Evolutionary conservation across 1,140 invertebrate genomes (phyloP).

Genomic region (Aethina tumida): DNA sequence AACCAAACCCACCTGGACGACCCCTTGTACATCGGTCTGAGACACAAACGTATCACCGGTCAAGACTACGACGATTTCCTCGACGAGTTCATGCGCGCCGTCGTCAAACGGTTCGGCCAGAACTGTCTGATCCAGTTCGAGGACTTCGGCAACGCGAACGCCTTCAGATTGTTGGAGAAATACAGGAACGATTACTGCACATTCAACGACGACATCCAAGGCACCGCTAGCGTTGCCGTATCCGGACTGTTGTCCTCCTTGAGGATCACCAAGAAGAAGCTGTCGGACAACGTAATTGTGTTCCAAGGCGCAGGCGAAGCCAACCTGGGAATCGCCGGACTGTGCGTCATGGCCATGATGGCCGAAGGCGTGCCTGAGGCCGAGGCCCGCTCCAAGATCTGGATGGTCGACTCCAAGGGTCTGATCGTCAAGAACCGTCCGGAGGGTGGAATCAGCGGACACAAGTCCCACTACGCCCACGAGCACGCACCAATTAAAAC

Average conservation of each 20-base stretch:
- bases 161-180: constrained; percentile 75
- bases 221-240: constrained; percentile 81
- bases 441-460: constrained; percentile 60
- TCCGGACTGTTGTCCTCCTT: constrained; percentile 82
- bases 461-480: constrained; percentile 70
- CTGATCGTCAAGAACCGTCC: constrained; percentile 70
- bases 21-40: constrained; percentile 85
- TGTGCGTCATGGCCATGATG: constrained; percentile 82
- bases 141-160: constrained; percentile 89
- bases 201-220: constrained; percentile 96
- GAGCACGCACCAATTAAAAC: constrained; percentile 55
- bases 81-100: constrained; percentile 95
- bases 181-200: constrained; percentile 82
- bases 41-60: constrained; percentile 71
- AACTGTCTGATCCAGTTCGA: constrained; percentile 85
- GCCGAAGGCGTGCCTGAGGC: constrained; percentile 61
- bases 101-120: constrained; percentile 71
- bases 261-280: constrained; percentile 60
- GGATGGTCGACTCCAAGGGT: constrained; percentile 62
- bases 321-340: constrained; percentile 67
- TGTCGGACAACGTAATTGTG: constrained; percentile 74
- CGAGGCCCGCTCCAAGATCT: constrained; percentile 65
- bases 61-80: constrained; percentile 83
- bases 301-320: constrained; percentile 86
- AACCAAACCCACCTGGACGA: constrained; percentile 77